Evolutionary conservation across 2,888 invertebrate genomes (phyloP).

Genomic region (Drosophila koepferae): DNA sequence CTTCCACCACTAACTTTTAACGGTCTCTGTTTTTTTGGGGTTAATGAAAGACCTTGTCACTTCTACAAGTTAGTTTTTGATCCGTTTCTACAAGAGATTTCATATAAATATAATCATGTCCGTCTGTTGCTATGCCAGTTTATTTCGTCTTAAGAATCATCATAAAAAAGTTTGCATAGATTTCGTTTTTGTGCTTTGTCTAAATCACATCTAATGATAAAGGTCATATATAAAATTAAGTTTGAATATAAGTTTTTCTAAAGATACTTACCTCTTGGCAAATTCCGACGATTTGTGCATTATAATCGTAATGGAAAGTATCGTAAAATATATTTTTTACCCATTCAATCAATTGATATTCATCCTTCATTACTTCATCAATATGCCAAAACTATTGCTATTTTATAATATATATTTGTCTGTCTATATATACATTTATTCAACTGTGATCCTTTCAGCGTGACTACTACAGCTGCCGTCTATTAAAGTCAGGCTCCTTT

Average conservation of each 20-base stretch:
- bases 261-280: not conserved
- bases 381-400: slow-evolving; percentile 21
- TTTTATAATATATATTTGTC: slow-evolving; percentile 14
- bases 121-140: not conserved
- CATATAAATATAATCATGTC: not conserved
- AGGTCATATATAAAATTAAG: not conserved
- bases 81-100: not conserved
- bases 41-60: not conserved
- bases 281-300: not conserved
- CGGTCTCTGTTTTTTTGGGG: not conserved
- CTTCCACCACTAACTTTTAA: not conserved
- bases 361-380: slow-evolving; percentile 25
- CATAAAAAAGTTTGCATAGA: not conserved
- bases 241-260: not conserved
- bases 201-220: not conserved
- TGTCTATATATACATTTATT: slow-evolving; percentile 12
- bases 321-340: not conserved
- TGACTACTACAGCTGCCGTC: slow-evolving; percentile 41
- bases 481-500: slow-evolving; percentile 24
- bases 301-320: not conserved
- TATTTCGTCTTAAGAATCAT: not conserved
- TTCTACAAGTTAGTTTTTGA: not conserved
- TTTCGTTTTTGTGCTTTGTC: not conserved
- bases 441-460: slow-evolving; percentile 44
- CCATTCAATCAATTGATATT: slow-evolving; percentile 1